Percentiles rank a stretch among this genome's conserved stretches.
phyloP scores from a whole-genome alignment of 2,797 vertebrate species.

The Lates japonicus region DNA sequence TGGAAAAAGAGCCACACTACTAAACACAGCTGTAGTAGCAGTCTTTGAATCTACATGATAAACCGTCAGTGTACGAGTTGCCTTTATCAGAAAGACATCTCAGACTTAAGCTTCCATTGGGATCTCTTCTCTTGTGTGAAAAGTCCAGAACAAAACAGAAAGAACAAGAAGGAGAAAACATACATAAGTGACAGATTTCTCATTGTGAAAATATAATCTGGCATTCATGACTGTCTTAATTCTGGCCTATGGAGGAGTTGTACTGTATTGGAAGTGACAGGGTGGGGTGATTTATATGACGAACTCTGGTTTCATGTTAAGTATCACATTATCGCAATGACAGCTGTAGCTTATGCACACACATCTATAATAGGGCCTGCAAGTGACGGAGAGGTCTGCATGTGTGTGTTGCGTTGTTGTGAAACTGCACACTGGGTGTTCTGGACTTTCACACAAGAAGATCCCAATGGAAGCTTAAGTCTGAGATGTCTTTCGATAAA shows the following conservation, averaged over 20 bases:
- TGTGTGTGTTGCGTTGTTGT: constrained; percentile 38
- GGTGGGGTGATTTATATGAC: constrained; percentile 64
- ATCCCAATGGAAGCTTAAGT: constrained; percentile 19
- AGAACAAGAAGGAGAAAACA: neutral
- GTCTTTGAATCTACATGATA: constrained; percentile 17
- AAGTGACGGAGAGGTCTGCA: constrained; percentile 42
- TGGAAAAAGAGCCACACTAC: constrained; percentile 16
- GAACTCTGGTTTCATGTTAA: constrained; percentile 64
- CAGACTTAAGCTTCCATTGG: constrained; percentile 9
- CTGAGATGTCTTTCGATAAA: neutral
- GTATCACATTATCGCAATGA: constrained; percentile 69
- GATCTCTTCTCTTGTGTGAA: constrained; percentile 17
- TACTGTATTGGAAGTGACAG: constrained; percentile 64
- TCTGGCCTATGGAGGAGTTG: constrained; percentile 38
- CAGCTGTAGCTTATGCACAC: constrained; percentile 65
- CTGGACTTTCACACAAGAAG: constrained; percentile 20
- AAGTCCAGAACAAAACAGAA: constrained; percentile 26
- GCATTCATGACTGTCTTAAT: constrained; percentile 56
- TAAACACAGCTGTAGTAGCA: constrained; percentile 17
- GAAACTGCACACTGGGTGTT: constrained; percentile 26
- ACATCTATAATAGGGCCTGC: constrained; percentile 18
- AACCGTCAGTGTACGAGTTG: constrained; percentile 6
- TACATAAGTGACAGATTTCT: constrained; percentile 34
- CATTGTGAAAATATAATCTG: constrained; percentile 48
- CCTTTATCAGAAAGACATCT: neutral